A percentile compares a stretch with the other conserved stretches of the same genome.
These are phyloP conservation scores for Osmoderma eremita DNA, from an alignment of 2,888 invertebrate genomes.

Conservation along the genomic window DNA sequence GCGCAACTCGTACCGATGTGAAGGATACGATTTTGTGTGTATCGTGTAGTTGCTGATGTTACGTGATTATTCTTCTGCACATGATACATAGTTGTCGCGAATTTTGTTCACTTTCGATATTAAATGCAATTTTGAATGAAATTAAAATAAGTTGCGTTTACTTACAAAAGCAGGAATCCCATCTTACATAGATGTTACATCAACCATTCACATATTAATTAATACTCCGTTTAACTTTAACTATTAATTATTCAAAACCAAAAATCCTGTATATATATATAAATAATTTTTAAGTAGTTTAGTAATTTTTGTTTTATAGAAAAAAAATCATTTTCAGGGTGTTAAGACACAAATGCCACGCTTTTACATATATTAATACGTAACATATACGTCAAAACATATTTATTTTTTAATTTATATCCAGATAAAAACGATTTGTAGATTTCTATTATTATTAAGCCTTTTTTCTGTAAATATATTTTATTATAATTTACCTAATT, in stretches of 20 bases:
- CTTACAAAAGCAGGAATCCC: not conserved
- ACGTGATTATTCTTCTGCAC: too few species aligned
- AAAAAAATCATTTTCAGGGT: slow-evolving; percentile 3
- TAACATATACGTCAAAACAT: slow-evolving; percentile 21
- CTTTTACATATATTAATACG: slow-evolving; percentile 23
- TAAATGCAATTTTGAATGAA: too few species aligned
- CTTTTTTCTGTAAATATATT: slow-evolving; percentile 35
- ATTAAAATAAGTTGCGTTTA: not conserved
- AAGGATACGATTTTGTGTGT: too few species aligned
- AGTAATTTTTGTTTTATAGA: slow-evolving; percentile 2
- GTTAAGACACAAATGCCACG: slow-evolving; percentile 37
- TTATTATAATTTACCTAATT: slow-evolving; percentile 25
- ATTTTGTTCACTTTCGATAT: too few species aligned
- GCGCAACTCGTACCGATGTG: too few species aligned
- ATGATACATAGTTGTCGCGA: too few species aligned
- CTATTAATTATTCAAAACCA: too few species aligned
- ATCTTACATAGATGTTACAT: not conserved
- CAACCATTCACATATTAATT: slow-evolving; percentile 2
- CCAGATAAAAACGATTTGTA: slow-evolving; percentile 23
- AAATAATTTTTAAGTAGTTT: slow-evolving; percentile 6
- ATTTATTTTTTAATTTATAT: slow-evolving; percentile 42
- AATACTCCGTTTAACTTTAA: not conserved
- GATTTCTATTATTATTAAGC: slow-evolving; percentile 27
- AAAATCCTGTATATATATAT: too few species aligned
- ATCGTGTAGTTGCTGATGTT: too few species aligned